Conservation (phyloP, 2,888 invertebrate species). For the Andrena haemorrhoa region DNA sequence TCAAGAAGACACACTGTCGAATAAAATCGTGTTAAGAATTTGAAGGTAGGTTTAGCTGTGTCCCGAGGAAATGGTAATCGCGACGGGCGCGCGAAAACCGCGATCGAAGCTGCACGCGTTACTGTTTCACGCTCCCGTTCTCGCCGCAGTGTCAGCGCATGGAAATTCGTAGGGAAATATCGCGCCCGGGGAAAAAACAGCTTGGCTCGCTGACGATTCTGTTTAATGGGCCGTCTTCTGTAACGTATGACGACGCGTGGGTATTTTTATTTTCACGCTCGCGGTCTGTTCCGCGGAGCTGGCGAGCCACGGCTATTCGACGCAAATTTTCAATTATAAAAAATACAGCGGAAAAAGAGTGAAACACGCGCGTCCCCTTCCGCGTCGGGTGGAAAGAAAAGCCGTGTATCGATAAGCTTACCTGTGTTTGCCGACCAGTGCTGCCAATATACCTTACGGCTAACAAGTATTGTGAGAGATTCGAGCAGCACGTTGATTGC, state of each 20-base stretch:
- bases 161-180: constrained; percentile 18
- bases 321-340: constrained; percentile 47
- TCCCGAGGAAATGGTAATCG: not conserved
- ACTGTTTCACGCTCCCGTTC: constrained; percentile 6
- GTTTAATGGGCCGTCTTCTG: constrained; percentile 44
- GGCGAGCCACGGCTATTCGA: constrained; percentile 13
- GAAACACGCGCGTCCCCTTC: not conserved
- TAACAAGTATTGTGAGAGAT: not conserved
- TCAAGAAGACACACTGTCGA: too few relatives aligned
- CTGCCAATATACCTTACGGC: not conserved
- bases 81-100: not conserved
- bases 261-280: constrained; percentile 25
- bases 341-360: not conserved
- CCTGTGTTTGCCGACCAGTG: not conserved
- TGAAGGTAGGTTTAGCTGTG: too few relatives aligned
- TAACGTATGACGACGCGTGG: constrained; percentile 20
- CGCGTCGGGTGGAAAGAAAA: not conserved
- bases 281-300: not conserved
- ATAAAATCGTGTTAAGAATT: too few relatives aligned
- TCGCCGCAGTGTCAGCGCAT: not conserved
- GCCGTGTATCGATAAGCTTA: constrained; percentile 22
- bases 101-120: not conserved
- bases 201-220: constrained; percentile 21
- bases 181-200: not conserved
- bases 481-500: too few relatives aligned